A percentile compares a stretch with the other conserved stretches of the same genome.
phyloP scores from a whole-genome alignment of 2,888 invertebrate species.

The Synanthedon andrenaeformis region DNA sequence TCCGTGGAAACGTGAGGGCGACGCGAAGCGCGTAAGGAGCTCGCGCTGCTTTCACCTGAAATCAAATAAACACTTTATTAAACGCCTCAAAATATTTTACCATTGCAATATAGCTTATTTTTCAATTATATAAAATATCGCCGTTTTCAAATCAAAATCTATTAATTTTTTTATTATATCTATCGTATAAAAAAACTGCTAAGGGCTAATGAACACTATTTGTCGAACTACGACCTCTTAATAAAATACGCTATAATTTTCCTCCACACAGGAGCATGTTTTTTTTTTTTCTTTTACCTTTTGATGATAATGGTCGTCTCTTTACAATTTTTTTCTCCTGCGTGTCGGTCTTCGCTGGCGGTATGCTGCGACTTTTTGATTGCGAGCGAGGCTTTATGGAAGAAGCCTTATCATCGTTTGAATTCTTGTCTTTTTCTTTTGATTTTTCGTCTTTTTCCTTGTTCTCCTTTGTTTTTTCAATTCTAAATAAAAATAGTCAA shows the following conservation, averaged over 20 bases:
- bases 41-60: slow-evolving; percentile 34
- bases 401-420: slow-evolving; percentile 40
- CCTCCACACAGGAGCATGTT: neutral
- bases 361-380: slow-evolving; percentile 44
- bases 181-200: no score
- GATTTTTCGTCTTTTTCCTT: slow-evolving; percentile 31
- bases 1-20: slow-evolving; percentile 58
- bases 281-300: slow-evolving; percentile 25
- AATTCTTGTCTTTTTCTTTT: slow-evolving; percentile 14
- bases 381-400: slow-evolving; percentile 44
- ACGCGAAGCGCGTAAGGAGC: slow-evolving; percentile 43
- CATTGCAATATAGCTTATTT: no score
- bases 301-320: slow-evolving; percentile 42
- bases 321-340: slow-evolving; percentile 48
- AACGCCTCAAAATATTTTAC: neutral
- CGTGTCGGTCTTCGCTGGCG: slow-evolving; percentile 34
- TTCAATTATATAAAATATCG: no score
- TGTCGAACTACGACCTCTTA: no score
- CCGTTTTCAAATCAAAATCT: no score
- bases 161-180: no score
- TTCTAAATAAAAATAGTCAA: slow-evolving; percentile 1
- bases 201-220: no score
- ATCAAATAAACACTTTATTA: neutral
- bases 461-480: slow-evolving; percentile 20
- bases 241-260: no score